Evolutionary conservation across 2,113 vertebrate genomes (phyloP).

Genomic region (Aramus guarauna): DNA sequence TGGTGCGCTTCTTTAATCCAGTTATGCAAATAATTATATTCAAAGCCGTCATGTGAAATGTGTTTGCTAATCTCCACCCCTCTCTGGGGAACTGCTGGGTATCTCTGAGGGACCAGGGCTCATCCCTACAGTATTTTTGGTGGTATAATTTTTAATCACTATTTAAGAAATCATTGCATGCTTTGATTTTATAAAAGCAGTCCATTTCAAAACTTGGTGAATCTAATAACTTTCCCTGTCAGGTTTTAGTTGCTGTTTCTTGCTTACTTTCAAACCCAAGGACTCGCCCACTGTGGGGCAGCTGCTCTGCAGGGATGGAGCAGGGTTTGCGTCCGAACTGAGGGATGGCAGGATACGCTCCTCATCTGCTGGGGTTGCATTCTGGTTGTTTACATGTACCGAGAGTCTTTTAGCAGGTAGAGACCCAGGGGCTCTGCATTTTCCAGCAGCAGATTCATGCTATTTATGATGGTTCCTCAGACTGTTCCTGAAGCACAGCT

Average conservation of each 20-base stretch:
- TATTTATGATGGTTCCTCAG: background rate
- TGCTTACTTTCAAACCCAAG: background rate
- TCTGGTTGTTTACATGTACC: background rate
- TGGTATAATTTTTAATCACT: background rate
- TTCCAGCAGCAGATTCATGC: background rate
- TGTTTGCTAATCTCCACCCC: background rate
- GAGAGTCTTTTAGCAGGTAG: background rate
- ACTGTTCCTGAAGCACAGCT: background rate
- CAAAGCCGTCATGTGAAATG: background rate
- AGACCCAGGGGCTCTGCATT: background rate
- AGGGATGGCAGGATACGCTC: background rate
- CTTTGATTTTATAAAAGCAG: background rate
- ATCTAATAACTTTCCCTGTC: background rate
- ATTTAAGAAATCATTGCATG: background rate
- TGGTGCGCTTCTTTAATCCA: background rate
- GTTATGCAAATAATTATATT: slow-evolving; percentile 31
- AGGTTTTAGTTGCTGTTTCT: background rate
- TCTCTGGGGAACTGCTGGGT: background rate
- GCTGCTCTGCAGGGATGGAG: background rate
- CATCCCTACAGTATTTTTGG: background rate
- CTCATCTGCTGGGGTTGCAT: background rate
- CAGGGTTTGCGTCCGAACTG: background rate
- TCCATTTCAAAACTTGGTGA: background rate
- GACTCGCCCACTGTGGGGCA: background rate
- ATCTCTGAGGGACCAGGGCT: background rate